Conservation (phyloP, 2,113 vertebrate genomes). For the Hypanus sabinus region DNA sequence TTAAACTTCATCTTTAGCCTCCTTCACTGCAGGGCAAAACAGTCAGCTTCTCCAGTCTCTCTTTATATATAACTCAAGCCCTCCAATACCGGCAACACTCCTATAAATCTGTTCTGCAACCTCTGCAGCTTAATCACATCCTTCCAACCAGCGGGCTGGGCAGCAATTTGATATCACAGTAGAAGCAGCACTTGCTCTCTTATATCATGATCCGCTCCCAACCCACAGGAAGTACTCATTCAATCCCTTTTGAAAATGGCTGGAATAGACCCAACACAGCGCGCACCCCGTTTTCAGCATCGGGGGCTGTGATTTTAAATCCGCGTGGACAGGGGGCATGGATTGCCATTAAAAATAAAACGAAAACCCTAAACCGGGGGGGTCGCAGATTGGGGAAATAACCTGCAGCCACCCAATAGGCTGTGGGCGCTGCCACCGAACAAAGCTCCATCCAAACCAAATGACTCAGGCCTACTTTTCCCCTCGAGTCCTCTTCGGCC, state of each 20-base stretch:
- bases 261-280: neutral
- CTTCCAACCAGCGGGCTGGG: neutral
- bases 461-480: conserved; percentile 5
- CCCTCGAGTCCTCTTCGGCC: neutral
- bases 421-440: conserved; percentile 7
- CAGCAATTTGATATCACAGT: neutral
- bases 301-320: neutral
- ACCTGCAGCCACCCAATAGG: too few relatives aligned
- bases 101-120: too few relatives aligned
- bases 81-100: too few relatives aligned
- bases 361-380: neutral
- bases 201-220: neutral
- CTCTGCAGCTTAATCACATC: too few relatives aligned
- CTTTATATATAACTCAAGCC: too few relatives aligned
- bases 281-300: neutral
- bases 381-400: neutral
- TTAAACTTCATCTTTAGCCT: too few relatives aligned
- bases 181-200: neutral
- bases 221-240: neutral
- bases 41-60: too few relatives aligned
- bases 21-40: too few relatives aligned
- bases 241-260: conserved; percentile 8
- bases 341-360: neutral
- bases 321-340: neutral
- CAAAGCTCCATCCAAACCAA: conserved; percentile 11